Evolutionary conservation across 2,113 vertebrate species (phyloP), one percentile per base, ranked within the genome.

Genomic region (Ciconia maguari): DNA sequence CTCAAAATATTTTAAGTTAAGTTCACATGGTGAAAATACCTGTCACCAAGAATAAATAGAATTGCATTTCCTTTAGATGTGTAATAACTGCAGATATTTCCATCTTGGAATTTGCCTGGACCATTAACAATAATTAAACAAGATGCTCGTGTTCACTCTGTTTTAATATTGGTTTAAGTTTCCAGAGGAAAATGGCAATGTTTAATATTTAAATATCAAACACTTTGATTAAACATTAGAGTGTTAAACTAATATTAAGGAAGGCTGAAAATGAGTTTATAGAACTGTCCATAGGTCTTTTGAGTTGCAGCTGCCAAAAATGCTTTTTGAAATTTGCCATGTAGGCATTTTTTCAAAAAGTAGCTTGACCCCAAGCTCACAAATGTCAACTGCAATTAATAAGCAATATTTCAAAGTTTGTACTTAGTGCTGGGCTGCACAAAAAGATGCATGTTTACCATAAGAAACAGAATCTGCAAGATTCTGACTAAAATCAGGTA

Each of bases 201-300:
- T 77, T 96, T 91, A 96, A 96, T 94, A 94, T 88, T 96, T 85
- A 97, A 95, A 94, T 70, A 87, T 87, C 74, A 95, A 95, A 94
- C n/a, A 85, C 5, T 66, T 74, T 49, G 87, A 91, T 85, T 83
- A 97, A 97, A 96, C 41, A 94, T 89, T 24, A n/a, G 17, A 12
- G 6, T 54, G 20, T 80, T 95, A 94, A 97, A 77, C 66, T 62
- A 96, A 95, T 69, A 94, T 55, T 93, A 90, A 77, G 26, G 38
- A 54, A 83, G 41, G n/a, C 21, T 83, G 25, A 80, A 94, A 94
- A 89, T 2, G 25, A 58, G 62, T 95, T 94, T 58, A 58, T 44
- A 70, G 62, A 93, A 79, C 20, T 82, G 76, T 74, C 62, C n/a
- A 4, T 34, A 62, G 74, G 32, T 58, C 32, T 91, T 92, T 36